Percentiles rank a stretch among this genome's conserved stretches.
phyloP scores from a whole-genome alignment of 2,113 vertebrate genomes.

The Taxidea taxus region DNA sequence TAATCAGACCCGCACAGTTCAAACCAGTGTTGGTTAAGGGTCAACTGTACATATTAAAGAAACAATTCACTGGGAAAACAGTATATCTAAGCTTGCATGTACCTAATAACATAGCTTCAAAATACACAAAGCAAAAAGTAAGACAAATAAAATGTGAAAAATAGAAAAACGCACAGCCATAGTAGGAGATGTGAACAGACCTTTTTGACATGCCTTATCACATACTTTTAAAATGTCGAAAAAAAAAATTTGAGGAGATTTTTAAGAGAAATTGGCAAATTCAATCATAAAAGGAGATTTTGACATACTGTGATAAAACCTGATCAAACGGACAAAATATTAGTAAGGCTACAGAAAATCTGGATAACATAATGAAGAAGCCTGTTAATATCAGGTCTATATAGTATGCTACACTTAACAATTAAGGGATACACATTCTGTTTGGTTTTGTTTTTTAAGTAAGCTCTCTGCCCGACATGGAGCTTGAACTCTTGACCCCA shows the following conservation, averaged over 20 bases:
- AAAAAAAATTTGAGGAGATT: not conserved
- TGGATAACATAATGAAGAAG: not conserved
- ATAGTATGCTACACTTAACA: not conserved
- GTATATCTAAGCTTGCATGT: not conserved
- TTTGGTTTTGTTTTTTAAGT: not conserved
- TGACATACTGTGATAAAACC: not conserved
- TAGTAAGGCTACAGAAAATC: not conserved
- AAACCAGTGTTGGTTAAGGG: not conserved
- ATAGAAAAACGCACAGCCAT: not conserved
- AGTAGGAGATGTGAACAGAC: not conserved
- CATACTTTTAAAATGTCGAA: not conserved
- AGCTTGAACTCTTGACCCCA: not conserved
- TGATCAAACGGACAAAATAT: not conserved
- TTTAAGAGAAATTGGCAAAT: not conserved
- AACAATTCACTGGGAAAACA: not conserved
- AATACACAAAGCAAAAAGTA: conserved; percentile 9
- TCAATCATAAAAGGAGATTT: not conserved
- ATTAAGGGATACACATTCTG: not conserved
- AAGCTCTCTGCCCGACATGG: not conserved
- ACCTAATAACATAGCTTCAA: conserved; percentile 13
- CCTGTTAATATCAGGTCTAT: not conserved
- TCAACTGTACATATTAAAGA: not conserved
- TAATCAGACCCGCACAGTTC: not conserved
- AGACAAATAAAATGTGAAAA: not conserved
- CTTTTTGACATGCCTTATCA: not conserved